Evolutionary conservation across 2,797 vertebrate genomes (phyloP).

Genomic region (Buphagus erythrorhynchus): DNA sequence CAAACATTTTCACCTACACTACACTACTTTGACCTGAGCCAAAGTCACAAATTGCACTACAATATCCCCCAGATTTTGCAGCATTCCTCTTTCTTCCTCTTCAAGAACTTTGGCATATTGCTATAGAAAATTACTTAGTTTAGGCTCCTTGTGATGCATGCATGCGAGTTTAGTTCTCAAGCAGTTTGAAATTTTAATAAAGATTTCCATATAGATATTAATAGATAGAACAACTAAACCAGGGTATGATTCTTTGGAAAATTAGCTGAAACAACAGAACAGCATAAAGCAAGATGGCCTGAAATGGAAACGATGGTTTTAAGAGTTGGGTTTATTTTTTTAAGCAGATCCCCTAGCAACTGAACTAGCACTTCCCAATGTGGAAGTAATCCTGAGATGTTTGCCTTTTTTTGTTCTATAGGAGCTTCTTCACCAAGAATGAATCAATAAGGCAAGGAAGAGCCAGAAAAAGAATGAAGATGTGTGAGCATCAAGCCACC

Average conservation of each 20-base stretch:
- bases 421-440: not conserved
- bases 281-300: not conserved
- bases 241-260: not conserved
- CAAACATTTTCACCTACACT: not conserved
- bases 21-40: not conserved
- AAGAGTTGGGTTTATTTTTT: not conserved
- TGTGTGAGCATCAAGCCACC: not conserved
- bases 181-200: not conserved
- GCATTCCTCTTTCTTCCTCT: not conserved
- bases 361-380: not conserved
- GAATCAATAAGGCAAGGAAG: not conserved
- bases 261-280: not conserved
- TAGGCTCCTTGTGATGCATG: not conserved
- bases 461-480: not conserved
- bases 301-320: not conserved
- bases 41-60: not conserved
- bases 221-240: not conserved
- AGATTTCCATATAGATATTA: not conserved
- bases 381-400: not conserved
- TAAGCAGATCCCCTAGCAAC: conserved; percentile 7
- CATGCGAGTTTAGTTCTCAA: not conserved
- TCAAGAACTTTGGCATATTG: not conserved
- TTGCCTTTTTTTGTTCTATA: not conserved
- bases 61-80: not conserved
- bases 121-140: not conserved